Conservation (phyloP, 1,140 invertebrate genomes). For the Panagrolaimus sp. region DNA sequence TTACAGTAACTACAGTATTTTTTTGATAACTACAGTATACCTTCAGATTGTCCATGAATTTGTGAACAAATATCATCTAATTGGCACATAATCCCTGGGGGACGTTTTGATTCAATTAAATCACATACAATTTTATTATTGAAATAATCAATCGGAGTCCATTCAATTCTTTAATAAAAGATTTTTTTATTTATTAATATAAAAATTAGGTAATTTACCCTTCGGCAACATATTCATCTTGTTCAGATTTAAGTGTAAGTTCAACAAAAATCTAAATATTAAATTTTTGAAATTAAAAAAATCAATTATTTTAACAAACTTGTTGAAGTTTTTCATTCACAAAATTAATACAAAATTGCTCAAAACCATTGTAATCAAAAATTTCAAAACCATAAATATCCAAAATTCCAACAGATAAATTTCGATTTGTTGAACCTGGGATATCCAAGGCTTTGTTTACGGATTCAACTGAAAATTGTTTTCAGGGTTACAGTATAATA, state of each 20-base stretch:
- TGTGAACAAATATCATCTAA: slow-evolving; percentile 74
- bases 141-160: slow-evolving; percentile 73
- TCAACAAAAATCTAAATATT: slow-evolving; percentile 75
- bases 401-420: slow-evolving; percentile 64
- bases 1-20: no score
- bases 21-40: no score
- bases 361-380: slow-evolving; percentile 67
- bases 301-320: slow-evolving; percentile 86
- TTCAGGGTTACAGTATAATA: not conserved
- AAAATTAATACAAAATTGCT: slow-evolving; percentile 75
- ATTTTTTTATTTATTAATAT: slow-evolving; percentile 75
- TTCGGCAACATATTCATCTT: slow-evolving; percentile 72
- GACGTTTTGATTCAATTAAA: slow-evolving; percentile 65
- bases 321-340: slow-evolving; percentile 79
- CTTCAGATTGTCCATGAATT: slow-evolving; percentile 66
- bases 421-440: slow-evolving; percentile 19
- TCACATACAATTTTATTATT: slow-evolving; percentile 73
- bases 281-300: slow-evolving; percentile 82
- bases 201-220: slow-evolving; percentile 72
- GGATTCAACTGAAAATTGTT: slow-evolving; percentile 40
- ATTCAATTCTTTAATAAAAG: slow-evolving; percentile 70
- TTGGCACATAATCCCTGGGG: slow-evolving; percentile 67
- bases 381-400: slow-evolving; percentile 71
- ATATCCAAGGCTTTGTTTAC: slow-evolving; percentile 57
- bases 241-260: slow-evolving; percentile 71